Evolutionary conservation across 92 coral and sea anemone species (phyloP).

Genomic region (Parazoanthus atlanticus): DNA sequence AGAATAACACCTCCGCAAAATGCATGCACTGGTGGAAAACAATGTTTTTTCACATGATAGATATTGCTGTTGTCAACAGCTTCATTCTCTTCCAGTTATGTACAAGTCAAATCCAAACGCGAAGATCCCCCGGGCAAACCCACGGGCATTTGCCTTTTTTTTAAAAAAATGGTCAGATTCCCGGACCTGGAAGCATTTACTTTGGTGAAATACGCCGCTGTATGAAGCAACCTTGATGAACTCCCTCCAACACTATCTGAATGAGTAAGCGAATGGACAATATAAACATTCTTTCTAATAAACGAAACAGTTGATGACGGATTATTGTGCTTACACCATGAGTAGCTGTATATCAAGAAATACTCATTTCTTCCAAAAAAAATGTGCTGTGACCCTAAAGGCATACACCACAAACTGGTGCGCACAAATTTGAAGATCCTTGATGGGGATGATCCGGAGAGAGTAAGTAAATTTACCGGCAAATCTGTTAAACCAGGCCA

Average conservation of each 20-base stretch:
- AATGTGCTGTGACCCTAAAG: slow-evolving; percentile 17
- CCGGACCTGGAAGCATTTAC: too few species aligned
- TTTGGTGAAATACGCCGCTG: too few species aligned
- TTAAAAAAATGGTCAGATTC: too few species aligned
- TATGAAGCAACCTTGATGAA: too few species aligned
- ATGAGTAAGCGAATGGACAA: too few species aligned
- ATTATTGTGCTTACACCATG: slow-evolving; percentile 27
- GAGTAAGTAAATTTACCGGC: slow-evolving; percentile 12
- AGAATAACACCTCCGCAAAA: slow-evolving; percentile 32
- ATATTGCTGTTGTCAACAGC: not conserved
- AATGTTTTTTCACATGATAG: not conserved
- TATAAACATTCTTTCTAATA: too few species aligned
- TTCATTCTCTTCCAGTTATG: slow-evolving; percentile 38
- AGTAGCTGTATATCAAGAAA: slow-evolving; percentile 23
- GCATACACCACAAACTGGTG: slow-evolving; percentile 11
- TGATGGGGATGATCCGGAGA: slow-evolving; percentile 7
- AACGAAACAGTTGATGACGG: slow-evolving; percentile 19
- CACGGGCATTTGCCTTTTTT: too few species aligned
- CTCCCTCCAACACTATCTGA: too few species aligned
- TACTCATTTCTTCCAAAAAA: slow-evolving; percentile 36
- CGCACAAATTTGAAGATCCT: slow-evolving; percentile 23
- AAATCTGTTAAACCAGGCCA: slow-evolving; percentile 28
- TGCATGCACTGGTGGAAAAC: slow-evolving; percentile 11
- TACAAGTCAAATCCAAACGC: too few species aligned
- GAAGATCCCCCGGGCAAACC: too few species aligned